phyloP scores from a whole-genome alignment of 2,888 invertebrate species.

The Tillus elongatus region DNA sequence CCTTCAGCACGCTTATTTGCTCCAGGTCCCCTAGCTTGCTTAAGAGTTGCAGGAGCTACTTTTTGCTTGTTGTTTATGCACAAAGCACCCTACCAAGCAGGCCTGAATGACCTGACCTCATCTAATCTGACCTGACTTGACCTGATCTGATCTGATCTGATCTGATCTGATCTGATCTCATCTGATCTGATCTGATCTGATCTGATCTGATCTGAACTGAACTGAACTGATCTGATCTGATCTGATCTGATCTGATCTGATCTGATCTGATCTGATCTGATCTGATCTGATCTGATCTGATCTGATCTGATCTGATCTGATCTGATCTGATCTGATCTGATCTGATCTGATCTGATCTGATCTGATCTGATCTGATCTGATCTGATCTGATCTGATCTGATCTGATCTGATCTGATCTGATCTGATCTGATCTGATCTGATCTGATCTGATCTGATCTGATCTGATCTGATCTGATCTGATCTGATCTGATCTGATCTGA shows the following conservation, averaged over 20 bases:
- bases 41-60: no score
- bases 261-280: neutral
- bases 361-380: slow-evolving; percentile 17
- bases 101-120: no score
- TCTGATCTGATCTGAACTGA: slow-evolving; percentile 3
- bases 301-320: neutral
- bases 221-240: slow-evolving; percentile 2
- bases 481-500: slow-evolving; percentile 19
- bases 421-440: slow-evolving; percentile 18
- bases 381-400: slow-evolving; percentile 17
- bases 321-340: neutral
- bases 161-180: slow-evolving; percentile 3
- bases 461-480: no score
- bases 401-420: slow-evolving; percentile 19
- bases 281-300: neutral
- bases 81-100: no score
- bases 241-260: slow-evolving; percentile 12
- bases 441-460: no score
- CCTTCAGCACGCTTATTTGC: no score
- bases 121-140: no score
- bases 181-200: slow-evolving; percentile 3
- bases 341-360: slow-evolving; percentile 13
- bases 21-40: no score
- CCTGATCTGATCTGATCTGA: slow-evolving; percentile 16
- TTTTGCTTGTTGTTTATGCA: no score